Percentiles rank a stretch among this genome's conserved stretches.
Evolutionary conservation across 2,797 vertebrate genomes (phyloP).

Genomic region (Clarias fuscus): DNA sequence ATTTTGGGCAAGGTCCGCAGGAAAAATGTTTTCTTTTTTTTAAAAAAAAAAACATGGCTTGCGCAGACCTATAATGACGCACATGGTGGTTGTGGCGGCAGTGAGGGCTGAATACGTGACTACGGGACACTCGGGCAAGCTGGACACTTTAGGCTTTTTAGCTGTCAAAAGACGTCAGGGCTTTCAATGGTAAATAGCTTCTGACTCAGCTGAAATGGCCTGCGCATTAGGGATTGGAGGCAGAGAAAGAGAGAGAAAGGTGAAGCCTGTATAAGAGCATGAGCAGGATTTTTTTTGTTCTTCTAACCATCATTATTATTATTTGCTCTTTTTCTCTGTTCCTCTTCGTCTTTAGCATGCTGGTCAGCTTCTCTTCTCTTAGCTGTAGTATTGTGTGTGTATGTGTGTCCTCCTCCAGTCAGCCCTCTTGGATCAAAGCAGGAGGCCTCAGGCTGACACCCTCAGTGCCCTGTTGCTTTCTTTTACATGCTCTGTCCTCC

Average conservation of each 20-base stretch:
- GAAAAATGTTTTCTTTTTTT: conserved; percentile 12
- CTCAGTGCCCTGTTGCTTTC: conserved; percentile 42
- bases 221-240: conserved; percentile 36
- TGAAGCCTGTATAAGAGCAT: conserved; percentile 10
- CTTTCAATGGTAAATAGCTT: conserved; percentile 57
- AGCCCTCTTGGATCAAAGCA: conserved; percentile 13
- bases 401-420: background rate
- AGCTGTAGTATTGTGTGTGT: conserved; percentile 6
- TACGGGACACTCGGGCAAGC: conserved; percentile 52
- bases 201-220: conserved; percentile 51
- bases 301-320: background rate
- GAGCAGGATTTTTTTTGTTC: background rate
- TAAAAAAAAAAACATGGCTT: background rate
- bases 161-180: conserved; percentile 48
- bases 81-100: conserved; percentile 35
- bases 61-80: conserved; percentile 30
- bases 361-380: conserved; percentile 16
- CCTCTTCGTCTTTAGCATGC: conserved; percentile 57
- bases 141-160: conserved; percentile 58
- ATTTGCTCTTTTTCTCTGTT: background rate
- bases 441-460: conserved; percentile 21
- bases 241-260: conserved; percentile 40
- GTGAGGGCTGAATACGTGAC: conserved; percentile 39
- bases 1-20: background rate
- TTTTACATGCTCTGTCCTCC: background rate